Evolutionary conservation across 2,888 invertebrate genomes (phyloP), one percentile per base, ranked within the genome.

Genomic region (Ennomos erosarius): DNA sequence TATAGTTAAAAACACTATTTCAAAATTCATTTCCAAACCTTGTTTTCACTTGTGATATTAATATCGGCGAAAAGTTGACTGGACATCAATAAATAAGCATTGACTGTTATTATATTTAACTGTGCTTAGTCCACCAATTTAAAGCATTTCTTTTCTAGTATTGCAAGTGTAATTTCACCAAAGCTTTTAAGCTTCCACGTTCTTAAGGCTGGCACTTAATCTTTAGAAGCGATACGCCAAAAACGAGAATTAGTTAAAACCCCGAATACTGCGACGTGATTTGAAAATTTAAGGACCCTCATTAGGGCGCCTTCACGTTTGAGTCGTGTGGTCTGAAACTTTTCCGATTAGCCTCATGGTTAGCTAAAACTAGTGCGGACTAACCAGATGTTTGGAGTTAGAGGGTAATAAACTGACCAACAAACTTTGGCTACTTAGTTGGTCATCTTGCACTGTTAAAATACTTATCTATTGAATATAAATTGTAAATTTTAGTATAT

Each of bases 261-360:
- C 57, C 64, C 40, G 51, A 65, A 56, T 66, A 62, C 62, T 52
- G 55, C 59, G 56, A 70, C 70, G 70, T 69, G 70, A 70, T 70
- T 62, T 64, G 70, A 69, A 70, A 68, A 50, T 68, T 57, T 55
- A 65, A 68, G 45, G 39, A 53, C 39, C 49, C 11, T 46, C 62
- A 55, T 39, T 51, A 51, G 36, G 58, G 57, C 45, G 55, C 60
- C 58, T 66, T 59, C 59, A 57, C 57, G 59, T 63, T 64, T 58
- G 60, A 50, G 55, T 58, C 43, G 57, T 54, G 63, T 51, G 65
- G 61, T 57, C 53, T 56, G 46, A 67, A n/a, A 62, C 57, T 63
- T 57, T 65, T 62, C 63, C 59, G 59, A 65, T 65, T 61, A 63
- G 57, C 63, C 43, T 57, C 59, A 55, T 63, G 61, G 60, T 63